Conservation (phyloP, 1,140 invertebrate species). For the Drosophila bocki region DNA sequence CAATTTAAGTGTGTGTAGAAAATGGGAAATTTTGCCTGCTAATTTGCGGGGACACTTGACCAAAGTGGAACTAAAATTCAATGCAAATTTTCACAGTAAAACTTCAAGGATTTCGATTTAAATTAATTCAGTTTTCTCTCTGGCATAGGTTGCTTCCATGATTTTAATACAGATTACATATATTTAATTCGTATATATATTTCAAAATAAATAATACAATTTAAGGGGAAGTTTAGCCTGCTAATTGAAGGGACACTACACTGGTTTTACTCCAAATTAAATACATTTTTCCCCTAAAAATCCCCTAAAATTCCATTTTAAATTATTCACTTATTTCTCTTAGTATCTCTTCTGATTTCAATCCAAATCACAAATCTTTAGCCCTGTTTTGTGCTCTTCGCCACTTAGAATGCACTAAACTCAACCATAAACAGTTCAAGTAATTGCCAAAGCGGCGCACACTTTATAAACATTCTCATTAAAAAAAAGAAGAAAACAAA, state of each 20-base stretch:
- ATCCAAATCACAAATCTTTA: conserved; percentile 8
- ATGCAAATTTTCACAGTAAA: not conserved
- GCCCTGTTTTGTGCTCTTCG: conserved; percentile 9
- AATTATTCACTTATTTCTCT: too few relatives aligned
- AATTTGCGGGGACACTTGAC: conserved; percentile 12
- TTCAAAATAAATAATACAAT: too few relatives aligned
- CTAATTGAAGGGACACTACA: too few relatives aligned
- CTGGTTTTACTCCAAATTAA: too few relatives aligned
- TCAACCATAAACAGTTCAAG: conserved; percentile 22
- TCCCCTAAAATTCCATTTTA: too few relatives aligned
- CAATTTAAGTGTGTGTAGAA: not conserved
- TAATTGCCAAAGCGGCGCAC: conserved; percentile 23
- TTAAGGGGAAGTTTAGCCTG: too few relatives aligned
- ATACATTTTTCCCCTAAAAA: too few relatives aligned
- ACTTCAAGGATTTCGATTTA: conserved; percentile 7
- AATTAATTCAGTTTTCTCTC: conserved; percentile 3
- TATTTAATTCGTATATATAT: not conserved
- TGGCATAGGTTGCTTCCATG: not conserved
- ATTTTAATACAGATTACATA: not conserved
- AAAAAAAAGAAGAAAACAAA: not conserved
- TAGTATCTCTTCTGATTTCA: not conserved
- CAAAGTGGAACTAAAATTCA: not conserved
- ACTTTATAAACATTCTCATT: conserved; percentile 33
- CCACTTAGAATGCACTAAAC: conserved; percentile 38
- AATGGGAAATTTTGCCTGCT: not conserved